These are phyloP conservation scores for Ostrea edulis DNA, from an alignment of 1,140 invertebrate species.

Conservation along the genomic window DNA sequence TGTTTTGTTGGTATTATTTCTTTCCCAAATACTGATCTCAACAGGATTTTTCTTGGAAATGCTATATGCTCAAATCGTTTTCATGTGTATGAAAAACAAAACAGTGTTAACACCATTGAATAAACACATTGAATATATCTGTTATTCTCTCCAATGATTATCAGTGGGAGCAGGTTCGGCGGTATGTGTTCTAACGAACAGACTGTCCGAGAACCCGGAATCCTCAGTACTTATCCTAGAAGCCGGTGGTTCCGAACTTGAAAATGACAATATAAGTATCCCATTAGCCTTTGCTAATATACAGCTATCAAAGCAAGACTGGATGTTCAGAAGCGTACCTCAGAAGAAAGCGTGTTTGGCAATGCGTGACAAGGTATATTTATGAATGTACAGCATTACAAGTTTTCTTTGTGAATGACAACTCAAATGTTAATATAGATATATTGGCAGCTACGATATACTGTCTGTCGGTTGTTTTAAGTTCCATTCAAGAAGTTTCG, in stretches of 20 bases:
- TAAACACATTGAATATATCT: background rate
- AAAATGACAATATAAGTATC: constrained; percentile 86
- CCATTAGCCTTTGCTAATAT: constrained; percentile 51
- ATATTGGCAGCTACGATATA: too few species aligned
- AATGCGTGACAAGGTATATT: constrained; percentile 85
- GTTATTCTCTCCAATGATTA: background rate
- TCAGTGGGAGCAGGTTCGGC: constrained; percentile 96
- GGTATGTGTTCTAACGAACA: constrained; percentile 94
- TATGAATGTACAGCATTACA: too few species aligned
- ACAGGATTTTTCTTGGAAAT: too few species aligned
- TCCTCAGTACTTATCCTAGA: constrained; percentile 91
- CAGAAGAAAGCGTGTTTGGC: constrained; percentile 90
- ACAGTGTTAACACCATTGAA: too few species aligned
- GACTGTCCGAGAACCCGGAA: constrained; percentile 87
- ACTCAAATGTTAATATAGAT: too few species aligned
- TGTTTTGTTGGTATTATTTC: too few species aligned
- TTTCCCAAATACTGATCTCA: too few species aligned
- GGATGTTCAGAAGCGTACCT: constrained; percentile 95
- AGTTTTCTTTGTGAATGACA: too few species aligned
- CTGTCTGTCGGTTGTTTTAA: too few species aligned
- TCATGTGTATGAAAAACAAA: too few species aligned
- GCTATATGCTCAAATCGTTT: too few species aligned
- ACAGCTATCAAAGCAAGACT: constrained; percentile 83
- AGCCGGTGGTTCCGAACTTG: constrained; percentile 94
- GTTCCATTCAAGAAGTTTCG: too few species aligned